Percentiles rank a stretch among this genome's conserved stretches.
These are phyloP conservation scores for Ophioninae sp. DNA, from an alignment of 2,888 invertebrate species.

Conservation along the genomic window DNA sequence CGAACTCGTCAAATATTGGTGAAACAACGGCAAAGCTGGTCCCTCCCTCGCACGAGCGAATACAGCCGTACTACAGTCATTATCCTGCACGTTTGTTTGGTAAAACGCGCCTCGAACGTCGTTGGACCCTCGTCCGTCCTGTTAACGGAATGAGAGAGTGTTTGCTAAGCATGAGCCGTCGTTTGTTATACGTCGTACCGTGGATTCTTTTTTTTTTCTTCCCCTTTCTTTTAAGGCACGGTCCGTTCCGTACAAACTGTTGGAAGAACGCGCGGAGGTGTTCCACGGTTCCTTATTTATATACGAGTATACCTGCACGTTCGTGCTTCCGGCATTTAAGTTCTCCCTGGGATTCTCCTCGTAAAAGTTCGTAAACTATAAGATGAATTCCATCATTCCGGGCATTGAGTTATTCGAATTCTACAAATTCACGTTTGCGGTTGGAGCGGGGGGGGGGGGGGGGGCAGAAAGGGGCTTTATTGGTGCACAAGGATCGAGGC, in stretches of 20 bases:
- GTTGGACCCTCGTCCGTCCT: slow-evolving; percentile 47
- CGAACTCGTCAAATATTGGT: slow-evolving; percentile 59
- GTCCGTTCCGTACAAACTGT: slow-evolving; percentile 37
- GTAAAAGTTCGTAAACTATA: not conserved
- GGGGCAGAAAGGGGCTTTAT: not conserved
- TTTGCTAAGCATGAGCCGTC: slow-evolving; percentile 58
- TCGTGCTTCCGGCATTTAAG: slow-evolving; percentile 43
- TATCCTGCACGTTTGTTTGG: slow-evolving; percentile 34
- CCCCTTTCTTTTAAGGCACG: slow-evolving; percentile 25
- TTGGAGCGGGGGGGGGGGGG: not conserved
- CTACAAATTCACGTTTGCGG: not conserved
- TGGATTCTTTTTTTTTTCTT: slow-evolving; percentile 11
- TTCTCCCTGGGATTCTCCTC: slow-evolving; percentile 20
- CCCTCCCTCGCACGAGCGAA: slow-evolving; percentile 29
- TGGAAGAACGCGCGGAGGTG: slow-evolving; percentile 47
- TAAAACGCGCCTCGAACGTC: slow-evolving; percentile 48
- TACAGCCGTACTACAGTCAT: slow-evolving; percentile 45
- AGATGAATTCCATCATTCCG: slow-evolving; percentile 1
- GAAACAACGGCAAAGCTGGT: slow-evolving; percentile 36
- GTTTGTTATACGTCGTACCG: slow-evolving; percentile 34
- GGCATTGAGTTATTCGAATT: not conserved
- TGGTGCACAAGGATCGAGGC: not conserved
- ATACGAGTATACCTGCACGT: slow-evolving; percentile 17
- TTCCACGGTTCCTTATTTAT: slow-evolving; percentile 48
- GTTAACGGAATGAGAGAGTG: slow-evolving; percentile 61